A percentile compares a stretch with the other conserved stretches of the same genome.
These are phyloP conservation scores for Chloroceryle amazona DNA, from an alignment of 2,797 vertebrate species.

Conservation along the genomic window DNA sequence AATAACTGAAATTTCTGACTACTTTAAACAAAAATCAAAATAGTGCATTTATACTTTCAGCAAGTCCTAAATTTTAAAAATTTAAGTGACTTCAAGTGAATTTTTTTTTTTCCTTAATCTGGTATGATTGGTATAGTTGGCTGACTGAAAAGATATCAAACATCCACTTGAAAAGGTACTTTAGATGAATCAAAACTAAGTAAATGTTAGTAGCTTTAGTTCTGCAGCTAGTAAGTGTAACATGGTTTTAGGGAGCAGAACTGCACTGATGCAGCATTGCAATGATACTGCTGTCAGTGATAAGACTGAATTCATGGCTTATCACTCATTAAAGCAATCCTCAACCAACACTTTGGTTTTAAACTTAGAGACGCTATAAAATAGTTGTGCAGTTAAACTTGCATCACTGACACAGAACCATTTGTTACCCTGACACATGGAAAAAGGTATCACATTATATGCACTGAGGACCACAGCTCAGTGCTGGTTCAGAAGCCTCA, in stretches of 20 bases:
- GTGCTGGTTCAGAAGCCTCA: not conserved
- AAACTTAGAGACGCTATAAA: not conserved
- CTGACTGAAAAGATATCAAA: not conserved
- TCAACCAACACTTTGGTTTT: not conserved
- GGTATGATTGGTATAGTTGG: not conserved
- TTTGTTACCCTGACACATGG: not conserved
- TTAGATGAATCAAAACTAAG: not conserved
- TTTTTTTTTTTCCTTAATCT: not conserved
- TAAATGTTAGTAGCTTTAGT: not conserved
- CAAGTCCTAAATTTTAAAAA: not conserved
- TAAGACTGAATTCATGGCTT: not conserved
- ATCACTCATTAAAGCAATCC: not conserved
- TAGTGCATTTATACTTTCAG: not conserved
- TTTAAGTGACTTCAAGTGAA: not conserved
- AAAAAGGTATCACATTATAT: fast-evolving
- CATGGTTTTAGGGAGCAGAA: not conserved
- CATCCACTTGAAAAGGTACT: not conserved
- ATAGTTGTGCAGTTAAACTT: not conserved
- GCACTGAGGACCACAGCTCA: fast-evolving
- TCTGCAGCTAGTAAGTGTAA: not conserved
- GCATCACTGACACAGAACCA: not conserved
- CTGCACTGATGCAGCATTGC: not conserved
- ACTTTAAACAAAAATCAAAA: not conserved
- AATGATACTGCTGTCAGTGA: not conserved
- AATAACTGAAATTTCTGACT: not conserved